phyloP scores from a whole-genome alignment of 2,888 invertebrate genomes.

The Scaeva pyrastri region DNA sequence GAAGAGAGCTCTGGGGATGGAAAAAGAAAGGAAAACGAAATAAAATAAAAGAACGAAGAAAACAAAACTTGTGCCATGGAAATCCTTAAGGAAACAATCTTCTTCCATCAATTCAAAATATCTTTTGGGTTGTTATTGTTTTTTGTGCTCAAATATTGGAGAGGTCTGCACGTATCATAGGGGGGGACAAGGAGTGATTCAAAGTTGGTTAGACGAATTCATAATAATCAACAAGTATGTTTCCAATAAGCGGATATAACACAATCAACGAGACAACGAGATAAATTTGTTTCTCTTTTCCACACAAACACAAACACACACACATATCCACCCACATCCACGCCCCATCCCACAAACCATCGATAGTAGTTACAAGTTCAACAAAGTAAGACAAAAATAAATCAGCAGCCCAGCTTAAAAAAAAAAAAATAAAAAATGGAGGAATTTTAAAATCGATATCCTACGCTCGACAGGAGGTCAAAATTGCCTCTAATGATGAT shows the following conservation, averaged over 20 bases:
- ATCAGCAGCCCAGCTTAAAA: background rate
- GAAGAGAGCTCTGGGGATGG: background rate
- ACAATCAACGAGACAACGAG: slow-evolving; percentile 36
- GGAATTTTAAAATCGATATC: slow-evolving; percentile 24
- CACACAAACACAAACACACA: background rate
- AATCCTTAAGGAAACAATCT: slow-evolving; percentile 41
- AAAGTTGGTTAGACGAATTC: background rate
- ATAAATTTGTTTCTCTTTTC: slow-evolving; percentile 9
- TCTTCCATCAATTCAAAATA: slow-evolving; percentile 15
- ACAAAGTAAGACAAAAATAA: slow-evolving; percentile 32
- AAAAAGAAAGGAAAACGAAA: background rate
- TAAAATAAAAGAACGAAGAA: background rate
- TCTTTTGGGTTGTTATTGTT: slow-evolving; percentile 27
- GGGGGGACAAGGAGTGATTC: background rate
- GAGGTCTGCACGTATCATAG: background rate
- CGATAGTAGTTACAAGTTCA: slow-evolving; percentile 16
- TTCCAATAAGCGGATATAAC: slow-evolving; percentile 39
- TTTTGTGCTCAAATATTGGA: background rate
- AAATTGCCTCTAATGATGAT: slow-evolving; percentile 36
- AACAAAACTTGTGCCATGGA: background rate
- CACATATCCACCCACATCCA: background rate
- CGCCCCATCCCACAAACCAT: no score
- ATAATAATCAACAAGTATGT: slow-evolving; percentile 16
- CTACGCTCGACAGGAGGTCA: slow-evolving; percentile 20
- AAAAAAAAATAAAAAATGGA: background rate